A percentile compares a stretch with the other conserved stretches of the same genome.
Evolutionary conservation across 2,888 invertebrate species (phyloP).

Genomic region (Oligia strigilis): DNA sequence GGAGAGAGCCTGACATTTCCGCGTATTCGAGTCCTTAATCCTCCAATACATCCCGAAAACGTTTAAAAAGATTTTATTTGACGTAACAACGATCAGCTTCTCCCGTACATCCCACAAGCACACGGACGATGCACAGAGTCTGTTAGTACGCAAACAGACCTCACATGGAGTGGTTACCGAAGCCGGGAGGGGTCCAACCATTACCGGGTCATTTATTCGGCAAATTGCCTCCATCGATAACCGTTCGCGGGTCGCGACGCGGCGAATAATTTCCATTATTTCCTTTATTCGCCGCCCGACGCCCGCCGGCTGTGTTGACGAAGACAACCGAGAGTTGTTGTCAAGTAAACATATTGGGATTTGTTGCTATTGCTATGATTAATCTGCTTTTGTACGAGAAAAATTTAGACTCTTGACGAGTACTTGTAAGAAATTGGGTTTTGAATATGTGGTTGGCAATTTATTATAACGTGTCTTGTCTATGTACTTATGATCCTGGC

Average conservation of each 20-base stretch:
- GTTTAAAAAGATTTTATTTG: constrained; percentile 29
- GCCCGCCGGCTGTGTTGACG: constrained; percentile 75
- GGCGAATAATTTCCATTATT: constrained; percentile 83
- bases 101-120: constrained; percentile 23
- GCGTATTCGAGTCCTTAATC: background rate
- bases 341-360: constrained; percentile 67
- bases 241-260: constrained; percentile 77
- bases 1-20: background rate
- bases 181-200: constrained; percentile 69
- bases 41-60: background rate
- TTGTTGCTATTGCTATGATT: constrained; percentile 62
- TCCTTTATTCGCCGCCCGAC: constrained; percentile 74
- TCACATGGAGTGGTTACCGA: constrained; percentile 67
- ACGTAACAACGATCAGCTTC: constrained; percentile 4
- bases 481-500: background rate
- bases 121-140: constrained; percentile 41
- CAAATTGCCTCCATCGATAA: constrained; percentile 85
- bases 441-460: constrained; percentile 14
- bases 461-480: background rate
- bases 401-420: constrained; percentile 11
- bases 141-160: constrained; percentile 65
- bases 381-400: constrained; percentile 46
- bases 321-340: constrained; percentile 72
- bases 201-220: constrained; percentile 79
- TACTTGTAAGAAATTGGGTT: constrained; percentile 8